phyloP scores from a whole-genome alignment of 64 coral and sea anemone species.

The Dendrophyllia cribrosa region DNA sequence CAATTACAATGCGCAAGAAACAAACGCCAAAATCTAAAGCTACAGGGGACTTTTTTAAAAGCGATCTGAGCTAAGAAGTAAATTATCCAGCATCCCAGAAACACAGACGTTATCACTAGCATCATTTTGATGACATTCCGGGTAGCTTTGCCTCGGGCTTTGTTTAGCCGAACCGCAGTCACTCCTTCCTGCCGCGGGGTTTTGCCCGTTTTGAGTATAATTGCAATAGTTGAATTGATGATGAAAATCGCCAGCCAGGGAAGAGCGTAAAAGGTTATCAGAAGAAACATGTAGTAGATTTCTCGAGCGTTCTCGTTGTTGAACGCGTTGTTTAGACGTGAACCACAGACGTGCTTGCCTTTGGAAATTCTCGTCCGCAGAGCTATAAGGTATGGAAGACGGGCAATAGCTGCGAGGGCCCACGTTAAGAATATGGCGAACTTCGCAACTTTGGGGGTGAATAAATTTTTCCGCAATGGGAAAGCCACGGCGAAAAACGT shows the following conservation, averaged over 20 bases:
- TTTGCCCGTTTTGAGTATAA: constrained; percentile 11
- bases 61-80: constrained; percentile 56
- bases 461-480: constrained; percentile 8
- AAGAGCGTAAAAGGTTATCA: constrained; percentile 46
- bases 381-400: constrained; percentile 49
- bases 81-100: constrained; percentile 62
- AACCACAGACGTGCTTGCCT: background rate
- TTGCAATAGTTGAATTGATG: constrained; percentile 16
- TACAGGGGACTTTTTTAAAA: constrained; percentile 33
- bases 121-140: constrained; percentile 43
- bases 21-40: constrained; percentile 60
- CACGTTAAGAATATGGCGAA: constrained; percentile 41
- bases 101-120: constrained; percentile 26
- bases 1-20: constrained; percentile 74
- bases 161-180: background rate
- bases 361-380: background rate
- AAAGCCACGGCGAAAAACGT: constrained; percentile 22
- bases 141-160: constrained; percentile 11
- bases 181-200: background rate
- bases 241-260: constrained; percentile 42
- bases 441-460: constrained; percentile 6
- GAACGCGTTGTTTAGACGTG: constrained; percentile 26
- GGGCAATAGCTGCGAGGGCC: constrained; percentile 9
- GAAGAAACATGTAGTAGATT: constrained; percentile 60
- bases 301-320: constrained; percentile 18